A percentile compares a stretch with the other conserved stretches of the same genome.
These are phyloP conservation scores for Acanthoscelides obtectus DNA, from an alignment of 2,888 invertebrate genomes.

Conservation along the genomic window DNA sequence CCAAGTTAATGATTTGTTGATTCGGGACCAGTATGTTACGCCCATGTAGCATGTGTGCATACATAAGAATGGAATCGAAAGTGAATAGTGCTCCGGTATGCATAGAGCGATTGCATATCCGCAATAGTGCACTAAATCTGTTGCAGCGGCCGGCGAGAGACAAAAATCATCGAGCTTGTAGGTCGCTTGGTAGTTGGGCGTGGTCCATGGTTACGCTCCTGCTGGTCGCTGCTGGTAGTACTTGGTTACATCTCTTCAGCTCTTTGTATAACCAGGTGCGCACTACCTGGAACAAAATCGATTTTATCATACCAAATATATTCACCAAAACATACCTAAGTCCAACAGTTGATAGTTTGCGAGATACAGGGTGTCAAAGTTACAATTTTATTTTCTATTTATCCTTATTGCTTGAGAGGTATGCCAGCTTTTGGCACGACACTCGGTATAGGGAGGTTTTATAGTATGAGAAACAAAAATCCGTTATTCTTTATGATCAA, in stretches of 20 bases:
- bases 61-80: constrained; percentile 25
- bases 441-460: too few species aligned
- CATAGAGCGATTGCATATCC: constrained; percentile 23
- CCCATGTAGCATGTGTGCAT: not conserved
- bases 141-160: constrained; percentile 31
- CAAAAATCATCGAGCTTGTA: constrained; percentile 41
- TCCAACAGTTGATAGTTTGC: too few species aligned
- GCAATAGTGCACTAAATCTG: constrained; percentile 32
- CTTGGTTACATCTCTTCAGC: not conserved
- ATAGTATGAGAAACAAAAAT: too few species aligned
- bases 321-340: too few species aligned
- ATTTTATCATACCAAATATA: too few species aligned
- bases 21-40: too few species aligned
- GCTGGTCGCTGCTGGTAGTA: not conserved
- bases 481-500: too few species aligned
- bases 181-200: constrained; percentile 43
- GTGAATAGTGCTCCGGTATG: constrained; percentile 20
- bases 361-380: too few species aligned
- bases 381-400: too few species aligned
- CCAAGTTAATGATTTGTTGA: too few species aligned
- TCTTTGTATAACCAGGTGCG: not conserved
- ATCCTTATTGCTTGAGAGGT: too few species aligned
- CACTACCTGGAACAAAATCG: not conserved
- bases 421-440: too few species aligned
- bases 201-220: constrained; percentile 24